Evolutionary conservation across 2,797 vertebrate species (phyloP).

Genomic region (Gambusia yucatana): DNA sequence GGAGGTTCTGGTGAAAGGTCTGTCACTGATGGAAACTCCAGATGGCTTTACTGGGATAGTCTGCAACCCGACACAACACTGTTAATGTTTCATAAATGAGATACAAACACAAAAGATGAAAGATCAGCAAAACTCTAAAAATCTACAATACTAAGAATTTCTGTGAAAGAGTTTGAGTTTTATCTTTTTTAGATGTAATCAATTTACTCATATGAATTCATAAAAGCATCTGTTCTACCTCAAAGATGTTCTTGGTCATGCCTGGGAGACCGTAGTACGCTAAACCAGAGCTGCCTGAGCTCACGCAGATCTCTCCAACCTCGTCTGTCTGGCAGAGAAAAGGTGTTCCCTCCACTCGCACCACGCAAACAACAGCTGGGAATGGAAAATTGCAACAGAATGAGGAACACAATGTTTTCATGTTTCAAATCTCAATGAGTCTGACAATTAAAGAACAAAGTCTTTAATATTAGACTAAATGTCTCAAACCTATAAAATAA

Average conservation of each 20-base stretch:
- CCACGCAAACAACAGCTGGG: slow-evolving; percentile 89
- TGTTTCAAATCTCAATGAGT: not conserved
- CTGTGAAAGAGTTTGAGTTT: not conserved
- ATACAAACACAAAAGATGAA: not conserved
- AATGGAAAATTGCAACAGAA: slow-evolving; percentile 26
- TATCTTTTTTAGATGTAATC: not conserved
- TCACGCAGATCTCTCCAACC: slow-evolving; percentile 94
- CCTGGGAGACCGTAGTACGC: slow-evolving; percentile 93
- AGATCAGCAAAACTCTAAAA: not conserved
- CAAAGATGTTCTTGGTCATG: slow-evolving; percentile 94
- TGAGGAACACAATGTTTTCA: slow-evolving; percentile 4
- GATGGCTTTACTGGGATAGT: slow-evolving; percentile 81
- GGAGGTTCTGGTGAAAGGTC: slow-evolving; percentile 91
- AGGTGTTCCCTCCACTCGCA: slow-evolving; percentile 90
- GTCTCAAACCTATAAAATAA: slow-evolving; percentile 8
- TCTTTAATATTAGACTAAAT: not conserved
- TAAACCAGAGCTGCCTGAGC: slow-evolving; percentile 85
- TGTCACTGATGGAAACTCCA: slow-evolving; percentile 85
- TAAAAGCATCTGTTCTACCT: slow-evolving; percentile 77
- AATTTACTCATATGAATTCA: not conserved
- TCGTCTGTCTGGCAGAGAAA: slow-evolving; percentile 94
- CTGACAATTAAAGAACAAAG: not conserved
- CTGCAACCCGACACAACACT: slow-evolving; percentile 56
- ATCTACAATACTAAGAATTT: not conserved
- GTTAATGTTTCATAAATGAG: not conserved